Evolutionary conservation across 1,140 invertebrate species (phyloP), one percentile per base, ranked within the genome.

Genomic region (Drosophila miranda): DNA sequence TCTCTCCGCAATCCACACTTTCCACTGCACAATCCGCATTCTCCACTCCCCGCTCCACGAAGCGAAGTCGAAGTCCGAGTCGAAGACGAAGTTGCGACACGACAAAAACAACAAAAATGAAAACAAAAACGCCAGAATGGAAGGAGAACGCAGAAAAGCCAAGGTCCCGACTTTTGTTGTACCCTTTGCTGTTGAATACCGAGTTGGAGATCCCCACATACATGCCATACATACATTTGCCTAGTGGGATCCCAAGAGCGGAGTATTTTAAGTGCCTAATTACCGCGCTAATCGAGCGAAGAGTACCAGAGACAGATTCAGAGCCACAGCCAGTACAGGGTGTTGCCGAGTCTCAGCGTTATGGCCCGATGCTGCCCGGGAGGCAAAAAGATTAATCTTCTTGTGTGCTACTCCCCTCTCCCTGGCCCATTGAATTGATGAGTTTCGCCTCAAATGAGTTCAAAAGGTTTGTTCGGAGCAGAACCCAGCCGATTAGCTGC

Each of bases 391-490:
- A 72, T 72, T 59, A 50, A 46, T 71, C 53, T 74, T 49, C 56
- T 41, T 57, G 49, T 74, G 45, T 16, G 16, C 0, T 53, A 67
- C 23, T 3, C 23, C 23, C 23, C 23, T 0, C 23, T 5, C 5
- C 23, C 4, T 1, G 23, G 5, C 23, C 23, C 23, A 26, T 26
- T 26, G 23, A 26, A 26, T 88, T 87, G 82, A 87, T 87, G 83
- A 87, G 71, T 82, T 80, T 68, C 66, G 82, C 75, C 74, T 64
- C 78, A 87, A 87, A 87, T 88, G 82, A 87, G 82, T 87, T 87
- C 82, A 87, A 88, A 88, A 87, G 82, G n/a, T n/a, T n/a, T n/a
- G n/a, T n/a, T n/a, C n/a, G n/a, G n/a, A n/a, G n/a, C n/a, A n/a
- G n/a, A n/a, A n/a, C n/a, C n/a, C n/a, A n/a, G n/a, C n/a, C n/a